Percentiles rank a stretch among this genome's conserved stretches.
Evolutionary conservation across 2,797 vertebrate species (phyloP).

Genomic region (Lithobates pipiens): DNA sequence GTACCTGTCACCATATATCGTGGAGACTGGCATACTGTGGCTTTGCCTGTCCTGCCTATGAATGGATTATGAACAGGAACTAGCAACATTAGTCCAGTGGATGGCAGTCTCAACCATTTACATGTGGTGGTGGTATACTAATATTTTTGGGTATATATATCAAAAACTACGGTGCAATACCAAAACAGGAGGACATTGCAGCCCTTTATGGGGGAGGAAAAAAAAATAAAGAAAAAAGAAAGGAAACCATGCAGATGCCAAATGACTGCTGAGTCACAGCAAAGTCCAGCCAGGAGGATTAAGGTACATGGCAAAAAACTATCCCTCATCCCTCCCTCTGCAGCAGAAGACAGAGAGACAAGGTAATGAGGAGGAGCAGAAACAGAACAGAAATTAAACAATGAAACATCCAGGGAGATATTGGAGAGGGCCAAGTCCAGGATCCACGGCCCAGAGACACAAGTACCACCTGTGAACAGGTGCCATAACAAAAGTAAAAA

Average conservation of each 20-base stretch:
- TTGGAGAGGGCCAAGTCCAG: conserved; percentile 37
- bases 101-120: not conserved
- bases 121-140: not conserved
- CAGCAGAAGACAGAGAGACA: conserved; percentile 11
- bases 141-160: not conserved
- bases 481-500: conserved; percentile 78
- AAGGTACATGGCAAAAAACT: not conserved
- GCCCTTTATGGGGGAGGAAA: not conserved
- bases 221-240: too few species aligned
- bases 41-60: too few species aligned
- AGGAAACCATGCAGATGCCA: conserved; percentile 17
- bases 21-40: too few species aligned
- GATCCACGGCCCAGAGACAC: conserved; percentile 72
- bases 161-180: not conserved
- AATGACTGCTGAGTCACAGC: not conserved
- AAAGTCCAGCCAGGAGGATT: not conserved
- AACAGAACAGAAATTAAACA: conserved; percentile 29
- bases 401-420: conserved; percentile 34
- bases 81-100: too few species aligned
- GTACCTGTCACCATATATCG: too few species aligned
- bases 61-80: too few species aligned
- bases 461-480: conserved; percentile 76
- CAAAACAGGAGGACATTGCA: not conserved
- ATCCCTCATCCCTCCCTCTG: conserved; percentile 18
- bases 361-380: not conserved